Base-by-base conservation (phyloP, 2,888 invertebrate species). In the Lasioglossum villosulum region DNA sequence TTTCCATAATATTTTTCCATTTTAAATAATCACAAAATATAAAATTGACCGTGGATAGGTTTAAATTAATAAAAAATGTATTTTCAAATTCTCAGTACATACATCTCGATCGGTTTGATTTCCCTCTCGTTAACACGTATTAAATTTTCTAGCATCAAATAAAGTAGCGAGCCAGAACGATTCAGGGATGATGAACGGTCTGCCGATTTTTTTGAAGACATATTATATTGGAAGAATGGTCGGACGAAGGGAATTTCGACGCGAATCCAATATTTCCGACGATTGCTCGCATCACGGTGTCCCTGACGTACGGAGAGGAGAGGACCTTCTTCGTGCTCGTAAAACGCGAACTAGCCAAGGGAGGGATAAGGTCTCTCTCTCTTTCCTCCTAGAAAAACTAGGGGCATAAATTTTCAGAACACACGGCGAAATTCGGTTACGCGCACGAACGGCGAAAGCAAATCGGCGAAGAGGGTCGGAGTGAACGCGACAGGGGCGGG, bases 341-440 rank as follows among this genome's bases (percentile, higher is more conserved):
- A 59, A 59, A 59, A 59, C 14, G 27, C 59, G 59, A 59, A 59
- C 59, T 59, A 59, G 59, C 59, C 59, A 59, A 30, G 14, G 27
- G 59, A 27, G 59, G 59, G 16, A 59, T 16, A 30, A 27, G 59
- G 14, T 27, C 27, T 30, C 27, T 5, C 27, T 27, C 27, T 52
- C 5, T 19, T 19, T 48, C 12, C 30, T 30, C 30, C n/a, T 12
- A 34, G 39, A 39, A 66, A 42, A 75, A 63, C 63, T n/a, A 27
- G 16, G 66, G 66, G 23, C 39, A 63, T 76, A 45, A 76, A 76
- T 66, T 76, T 66, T 12, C 34, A 14, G 23, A 14, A 34, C 16
- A 39, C 56, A 48, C 27, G 56, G 37, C 27, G 75, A 59, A 75
- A 75, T 75, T 75, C 75, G 75, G 75, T 75, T 75, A 75, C 59